phyloP scores from a whole-genome alignment of 2,113 vertebrate genomes.

The Eulemur rufifrons region DNA sequence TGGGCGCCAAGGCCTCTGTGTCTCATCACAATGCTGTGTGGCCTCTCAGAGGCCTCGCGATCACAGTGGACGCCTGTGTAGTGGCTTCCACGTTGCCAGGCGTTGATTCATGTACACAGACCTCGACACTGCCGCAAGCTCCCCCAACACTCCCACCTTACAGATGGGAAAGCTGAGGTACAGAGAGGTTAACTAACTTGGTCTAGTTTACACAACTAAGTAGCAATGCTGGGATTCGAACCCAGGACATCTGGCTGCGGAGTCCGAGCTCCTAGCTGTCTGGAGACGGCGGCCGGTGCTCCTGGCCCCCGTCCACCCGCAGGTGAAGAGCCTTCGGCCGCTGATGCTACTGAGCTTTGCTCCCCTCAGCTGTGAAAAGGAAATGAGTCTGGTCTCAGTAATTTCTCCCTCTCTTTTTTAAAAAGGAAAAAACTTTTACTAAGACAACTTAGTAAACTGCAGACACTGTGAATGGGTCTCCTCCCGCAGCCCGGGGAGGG shows the following conservation, averaged over 20 bases:
- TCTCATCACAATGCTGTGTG: no score
- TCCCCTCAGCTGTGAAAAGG: no score
- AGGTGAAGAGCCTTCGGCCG: neutral
- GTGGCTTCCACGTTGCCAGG: neutral
- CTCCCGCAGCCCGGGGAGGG: neutral
- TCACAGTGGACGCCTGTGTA: no score
- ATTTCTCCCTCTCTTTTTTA: neutral
- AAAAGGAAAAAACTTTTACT: neutral
- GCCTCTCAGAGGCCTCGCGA: neutral
- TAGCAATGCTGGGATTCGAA: neutral
- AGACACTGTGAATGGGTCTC: no score
- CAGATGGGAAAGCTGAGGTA: neutral
- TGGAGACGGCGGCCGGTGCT: neutral
- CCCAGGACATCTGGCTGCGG: neutral
- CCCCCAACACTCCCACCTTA: neutral
- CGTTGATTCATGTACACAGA: no score
- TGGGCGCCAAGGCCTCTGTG: neutral
- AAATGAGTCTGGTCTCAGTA: neutral
- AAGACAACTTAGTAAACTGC: neutral
- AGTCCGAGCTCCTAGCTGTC: neutral
- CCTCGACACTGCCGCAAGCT: no score
- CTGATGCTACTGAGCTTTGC: neutral
- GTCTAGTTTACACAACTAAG: neutral
- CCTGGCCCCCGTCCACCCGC: neutral
- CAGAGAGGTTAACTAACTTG: neutral